Evolutionary conservation across 2,888 invertebrate species (phyloP).

Genomic region (Sceliomorpha sp.): DNA sequence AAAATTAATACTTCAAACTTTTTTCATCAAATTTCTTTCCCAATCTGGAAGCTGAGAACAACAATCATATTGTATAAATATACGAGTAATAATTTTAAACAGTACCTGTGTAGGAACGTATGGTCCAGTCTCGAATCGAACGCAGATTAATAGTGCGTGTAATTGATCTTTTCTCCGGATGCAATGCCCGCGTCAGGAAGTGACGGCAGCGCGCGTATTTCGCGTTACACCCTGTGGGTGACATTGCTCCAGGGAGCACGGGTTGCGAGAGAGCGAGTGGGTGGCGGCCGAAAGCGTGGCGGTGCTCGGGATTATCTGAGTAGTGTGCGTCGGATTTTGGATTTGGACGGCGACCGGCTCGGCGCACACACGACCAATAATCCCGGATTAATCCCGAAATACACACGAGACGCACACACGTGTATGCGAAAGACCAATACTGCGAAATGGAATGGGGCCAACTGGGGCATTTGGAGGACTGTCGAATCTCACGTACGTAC

Average conservation of each 20-base stretch:
- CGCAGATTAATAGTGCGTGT: conserved; percentile 48
- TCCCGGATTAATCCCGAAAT: conserved; percentile 76
- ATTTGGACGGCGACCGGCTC: conserved; percentile 70
- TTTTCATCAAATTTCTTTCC: no score
- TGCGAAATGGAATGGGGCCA: conserved; percentile 46
- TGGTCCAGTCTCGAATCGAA: conserved; percentile 17
- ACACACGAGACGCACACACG: conserved; percentile 30
- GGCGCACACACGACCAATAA: conserved; percentile 74
- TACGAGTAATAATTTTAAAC: no score
- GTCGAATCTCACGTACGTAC: conserved; percentile 32
- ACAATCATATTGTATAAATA: no score
- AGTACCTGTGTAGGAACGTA: no score
- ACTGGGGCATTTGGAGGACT: conserved; percentile 42
- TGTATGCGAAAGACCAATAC: conserved; percentile 21
- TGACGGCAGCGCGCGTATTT: conserved; percentile 36
- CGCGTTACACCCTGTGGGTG: conserved; percentile 62
- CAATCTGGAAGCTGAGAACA: no score
- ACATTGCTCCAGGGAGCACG: conserved; percentile 55
- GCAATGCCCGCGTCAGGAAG: conserved; percentile 31
- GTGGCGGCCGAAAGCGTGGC: conserved; percentile 28
- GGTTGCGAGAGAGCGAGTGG: conserved; percentile 57
- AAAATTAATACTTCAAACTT: no score
- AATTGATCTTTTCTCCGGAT: conserved; percentile 49
- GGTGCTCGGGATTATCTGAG: conserved; percentile 70
- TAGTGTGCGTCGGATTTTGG: conserved; percentile 79